Evolutionary conservation across 2,797 vertebrate species (phyloP).

Genomic region (Notolepis coatsorum): DNA sequence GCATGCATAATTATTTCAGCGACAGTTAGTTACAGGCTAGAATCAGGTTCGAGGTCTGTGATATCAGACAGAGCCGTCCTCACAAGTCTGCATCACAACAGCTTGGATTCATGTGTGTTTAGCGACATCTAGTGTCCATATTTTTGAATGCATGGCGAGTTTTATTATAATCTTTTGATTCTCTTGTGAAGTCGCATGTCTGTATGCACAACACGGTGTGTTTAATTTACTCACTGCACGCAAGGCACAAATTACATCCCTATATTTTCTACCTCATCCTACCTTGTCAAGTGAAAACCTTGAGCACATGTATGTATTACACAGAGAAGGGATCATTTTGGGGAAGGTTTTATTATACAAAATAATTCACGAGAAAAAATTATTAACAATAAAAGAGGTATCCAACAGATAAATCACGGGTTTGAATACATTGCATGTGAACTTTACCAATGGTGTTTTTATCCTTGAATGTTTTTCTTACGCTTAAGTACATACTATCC

Average conservation of each 20-base stretch:
- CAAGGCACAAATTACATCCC: no score
- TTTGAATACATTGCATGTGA: slow-evolving; percentile 19
- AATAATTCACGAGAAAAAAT: slow-evolving; percentile 64
- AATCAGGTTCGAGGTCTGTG: no score
- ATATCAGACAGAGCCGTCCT: neutral
- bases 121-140: slow-evolving; percentile 66
- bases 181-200: neutral
- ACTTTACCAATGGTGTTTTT: neutral
- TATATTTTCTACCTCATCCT: no score
- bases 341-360: slow-evolving; percentile 72
- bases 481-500: slow-evolving; percentile 2
- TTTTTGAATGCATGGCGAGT: slow-evolving; percentile 3
- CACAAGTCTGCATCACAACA: neutral
- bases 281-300: neutral
- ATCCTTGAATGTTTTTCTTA: neutral
- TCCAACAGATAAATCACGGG: slow-evolving; percentile 32
- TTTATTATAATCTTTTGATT: neutral
- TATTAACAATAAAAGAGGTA: slow-evolving; percentile 47
- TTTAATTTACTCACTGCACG: neutral
- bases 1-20: no score
- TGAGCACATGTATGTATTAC: neutral
- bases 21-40: no score
- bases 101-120: slow-evolving; percentile 2
- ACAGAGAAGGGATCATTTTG: slow-evolving; percentile 35
- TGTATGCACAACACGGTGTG: neutral